Evolutionary conservation across 1,140 invertebrate species (phyloP).

Genomic region (Zaprionus camerounensis): DNA sequence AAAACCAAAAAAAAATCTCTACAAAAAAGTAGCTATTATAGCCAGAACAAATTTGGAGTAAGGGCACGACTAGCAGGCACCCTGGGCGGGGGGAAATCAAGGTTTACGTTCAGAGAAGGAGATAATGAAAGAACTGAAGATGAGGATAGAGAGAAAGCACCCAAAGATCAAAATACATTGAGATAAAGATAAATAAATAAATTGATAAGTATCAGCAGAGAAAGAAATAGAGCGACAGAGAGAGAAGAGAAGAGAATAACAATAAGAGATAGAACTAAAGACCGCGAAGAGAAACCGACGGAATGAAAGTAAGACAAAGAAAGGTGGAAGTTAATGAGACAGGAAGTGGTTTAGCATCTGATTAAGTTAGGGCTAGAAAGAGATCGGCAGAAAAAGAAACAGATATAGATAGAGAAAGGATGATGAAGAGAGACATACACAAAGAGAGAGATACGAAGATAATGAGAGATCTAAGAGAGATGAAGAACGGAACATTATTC

Average conservation of each 20-base stretch:
- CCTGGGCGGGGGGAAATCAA: background rate
- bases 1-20: constrained; percentile 5
- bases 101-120: background rate
- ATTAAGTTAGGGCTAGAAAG: no score
- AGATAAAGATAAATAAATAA: background rate
- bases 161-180: background rate
- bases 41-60: background rate
- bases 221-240: background rate
- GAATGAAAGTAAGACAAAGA: background rate
- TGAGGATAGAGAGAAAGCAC: background rate
- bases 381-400: background rate
- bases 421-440: background rate
- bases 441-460: background rate
- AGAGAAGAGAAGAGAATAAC: background rate
- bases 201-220: background rate
- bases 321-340: background rate
- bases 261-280: background rate
- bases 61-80: background rate
- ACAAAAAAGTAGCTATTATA: background rate
- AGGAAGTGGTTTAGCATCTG: no score
- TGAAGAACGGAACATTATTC: background rate
- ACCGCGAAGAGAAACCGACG: background rate
- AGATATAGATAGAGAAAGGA: background rate
- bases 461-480: background rate
- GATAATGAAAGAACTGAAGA: background rate